Conservation (phyloP, 2,113 vertebrate species). For the Tichodroma muraria region DNA sequence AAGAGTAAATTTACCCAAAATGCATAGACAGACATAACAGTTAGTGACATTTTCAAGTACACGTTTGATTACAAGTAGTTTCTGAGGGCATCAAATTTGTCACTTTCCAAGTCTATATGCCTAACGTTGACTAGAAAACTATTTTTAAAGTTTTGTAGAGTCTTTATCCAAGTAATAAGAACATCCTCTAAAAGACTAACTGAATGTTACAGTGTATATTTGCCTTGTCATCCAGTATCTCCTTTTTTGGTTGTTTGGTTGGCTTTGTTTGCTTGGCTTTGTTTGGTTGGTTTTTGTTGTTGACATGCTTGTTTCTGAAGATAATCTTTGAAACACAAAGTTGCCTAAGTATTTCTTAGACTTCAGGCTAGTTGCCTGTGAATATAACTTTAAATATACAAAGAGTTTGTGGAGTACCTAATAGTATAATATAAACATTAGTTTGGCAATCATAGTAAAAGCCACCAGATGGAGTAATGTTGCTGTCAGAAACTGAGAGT, state of each 20-base stretch:
- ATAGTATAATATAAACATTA: neutral
- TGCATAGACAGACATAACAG: neutral
- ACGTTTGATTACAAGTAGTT: neutral
- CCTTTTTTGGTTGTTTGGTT: neutral
- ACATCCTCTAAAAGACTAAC: neutral
- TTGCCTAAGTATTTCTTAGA: neutral
- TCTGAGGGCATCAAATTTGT: accelerated
- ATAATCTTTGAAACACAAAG: neutral
- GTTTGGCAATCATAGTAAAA: neutral
- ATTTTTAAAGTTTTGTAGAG: neutral
- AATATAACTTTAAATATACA: neutral
- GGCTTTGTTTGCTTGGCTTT: neutral
- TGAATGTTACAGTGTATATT: neutral
- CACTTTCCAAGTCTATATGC: neutral
- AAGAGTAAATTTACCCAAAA: neutral
- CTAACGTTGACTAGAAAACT: neutral
- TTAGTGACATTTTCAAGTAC: neutral
- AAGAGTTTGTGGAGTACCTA: neutral
- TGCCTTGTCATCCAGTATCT: neutral
- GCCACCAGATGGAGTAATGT: conserved; percentile 4
- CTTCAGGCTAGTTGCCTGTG: neutral
- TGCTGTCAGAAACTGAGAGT: neutral
- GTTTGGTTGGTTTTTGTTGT: neutral
- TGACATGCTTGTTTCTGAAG: neutral
- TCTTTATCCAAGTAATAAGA: neutral